phyloP scores from a whole-genome alignment of 1,140 invertebrate genomes.

The Sesamia nonagrioides region DNA sequence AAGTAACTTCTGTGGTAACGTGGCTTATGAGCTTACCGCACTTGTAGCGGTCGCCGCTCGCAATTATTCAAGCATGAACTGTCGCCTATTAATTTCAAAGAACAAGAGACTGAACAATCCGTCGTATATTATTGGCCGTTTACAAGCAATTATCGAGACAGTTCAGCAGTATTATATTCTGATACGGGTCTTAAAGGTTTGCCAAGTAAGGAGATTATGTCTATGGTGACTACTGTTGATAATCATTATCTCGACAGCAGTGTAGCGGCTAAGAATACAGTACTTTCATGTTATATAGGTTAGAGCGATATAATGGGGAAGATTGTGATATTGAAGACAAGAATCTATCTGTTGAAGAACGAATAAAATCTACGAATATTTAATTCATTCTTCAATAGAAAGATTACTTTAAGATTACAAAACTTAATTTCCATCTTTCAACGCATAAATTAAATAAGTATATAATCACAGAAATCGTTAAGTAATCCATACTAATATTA shows the following conservation, averaged over 20 bases:
- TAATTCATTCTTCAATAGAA: too few species aligned
- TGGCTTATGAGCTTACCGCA: too few species aligned
- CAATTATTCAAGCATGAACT: constrained; percentile 26
- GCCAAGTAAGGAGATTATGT: background rate
- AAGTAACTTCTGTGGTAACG: background rate
- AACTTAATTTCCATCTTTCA: too few species aligned
- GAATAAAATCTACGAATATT: too few species aligned
- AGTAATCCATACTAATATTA: too few species aligned
- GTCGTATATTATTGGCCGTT: constrained; percentile 10
- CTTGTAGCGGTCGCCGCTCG: background rate
- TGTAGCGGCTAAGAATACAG: background rate
- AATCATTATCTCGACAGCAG: background rate
- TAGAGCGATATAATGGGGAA: too few species aligned
- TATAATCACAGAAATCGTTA: too few species aligned
- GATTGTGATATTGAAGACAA: too few species aligned
- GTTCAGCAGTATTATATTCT: constrained; percentile 16
- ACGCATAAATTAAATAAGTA: too few species aligned
- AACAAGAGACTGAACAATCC: constrained; percentile 27
- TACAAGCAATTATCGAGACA: constrained; percentile 14
- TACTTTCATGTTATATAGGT: background rate
- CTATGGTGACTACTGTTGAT: background rate
- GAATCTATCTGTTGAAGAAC: too few species aligned
- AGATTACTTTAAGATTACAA: too few species aligned
- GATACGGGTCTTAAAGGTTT: background rate
- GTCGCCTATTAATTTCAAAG: constrained; percentile 15